Evolutionary conservation across 2,797 vertebrate species (phyloP).

Genomic region (Sebastolobus alascanus): DNA sequence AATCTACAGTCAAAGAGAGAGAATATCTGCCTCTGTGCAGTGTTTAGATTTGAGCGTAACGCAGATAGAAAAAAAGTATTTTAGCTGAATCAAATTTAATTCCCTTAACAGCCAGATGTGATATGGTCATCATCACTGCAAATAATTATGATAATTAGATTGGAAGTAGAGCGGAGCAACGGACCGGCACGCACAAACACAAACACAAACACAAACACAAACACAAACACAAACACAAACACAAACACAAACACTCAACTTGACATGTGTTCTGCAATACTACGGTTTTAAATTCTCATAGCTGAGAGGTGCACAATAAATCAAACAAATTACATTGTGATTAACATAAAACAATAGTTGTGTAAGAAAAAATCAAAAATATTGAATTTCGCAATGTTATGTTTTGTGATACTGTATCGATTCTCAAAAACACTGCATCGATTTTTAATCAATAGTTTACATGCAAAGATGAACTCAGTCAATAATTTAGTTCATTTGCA

Average conservation of each 20-base stretch:
- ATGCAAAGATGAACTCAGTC: too few relatives aligned
- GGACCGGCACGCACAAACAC: conserved; percentile 10
- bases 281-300: conserved; percentile 3
- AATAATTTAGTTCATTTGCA: too few relatives aligned
- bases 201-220: conserved; percentile 1
- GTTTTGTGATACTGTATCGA: too few relatives aligned
- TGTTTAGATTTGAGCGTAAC: conserved; percentile 4
- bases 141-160: conserved; percentile 83
- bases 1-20: conserved; percentile 27
- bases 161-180: conserved; percentile 49
- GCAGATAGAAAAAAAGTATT: conserved; percentile 41
- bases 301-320: not conserved
- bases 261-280: not conserved
- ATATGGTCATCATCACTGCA: conserved; percentile 63
- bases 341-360: too few relatives aligned
- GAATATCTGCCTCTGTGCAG: conserved; percentile 40
- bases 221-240: conserved; percentile 2
- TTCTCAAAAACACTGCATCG: accelerated
- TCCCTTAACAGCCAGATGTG: conserved; percentile 81
- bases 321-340: too few relatives aligned
- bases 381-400: not conserved
- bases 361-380: too few relatives aligned
- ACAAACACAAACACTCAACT: not conserved
- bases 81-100: conserved; percentile 81
- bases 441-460: too few relatives aligned